Percentiles rank a stretch among this genome's conserved stretches.
phyloP scores from a whole-genome alignment of 2,797 vertebrate genomes.

The Heterohyrax brucei region DNA sequence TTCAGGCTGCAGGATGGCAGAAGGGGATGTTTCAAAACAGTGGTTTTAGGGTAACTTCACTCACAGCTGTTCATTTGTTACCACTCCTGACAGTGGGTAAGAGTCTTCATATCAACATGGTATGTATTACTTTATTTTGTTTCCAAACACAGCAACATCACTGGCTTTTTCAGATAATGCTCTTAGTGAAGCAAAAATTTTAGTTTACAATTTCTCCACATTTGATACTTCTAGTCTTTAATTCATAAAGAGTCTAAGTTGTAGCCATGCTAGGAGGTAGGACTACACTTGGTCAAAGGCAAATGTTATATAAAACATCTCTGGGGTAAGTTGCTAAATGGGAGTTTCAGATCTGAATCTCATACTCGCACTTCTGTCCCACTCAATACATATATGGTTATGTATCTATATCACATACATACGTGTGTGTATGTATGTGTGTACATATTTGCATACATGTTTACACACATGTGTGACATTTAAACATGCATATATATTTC shows the following conservation, averaged over 20 bases:
- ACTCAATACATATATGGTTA: neutral
- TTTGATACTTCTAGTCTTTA: neutral
- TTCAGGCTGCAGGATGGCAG: neutral
- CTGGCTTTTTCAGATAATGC: neutral
- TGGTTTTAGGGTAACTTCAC: neutral
- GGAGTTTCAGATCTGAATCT: neutral
- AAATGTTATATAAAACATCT: neutral
- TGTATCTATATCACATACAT: neutral
- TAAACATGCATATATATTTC: neutral
- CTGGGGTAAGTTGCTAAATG: neutral
- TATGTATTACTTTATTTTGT: constrained; percentile 25
- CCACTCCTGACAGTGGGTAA: neutral
- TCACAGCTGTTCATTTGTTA: neutral
- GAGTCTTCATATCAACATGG: neutral
- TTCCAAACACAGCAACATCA: neutral
- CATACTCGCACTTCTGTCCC: neutral
- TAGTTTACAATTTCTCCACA: neutral
- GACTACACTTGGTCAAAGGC: neutral
- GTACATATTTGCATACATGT: neutral
- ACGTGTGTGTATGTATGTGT: neutral
- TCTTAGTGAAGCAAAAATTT: neutral
- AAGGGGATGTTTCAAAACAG: rapidly evolving
- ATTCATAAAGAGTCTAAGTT: neutral
- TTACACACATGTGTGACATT: neutral
- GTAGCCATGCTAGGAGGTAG: neutral